Conservation (phyloP, 1,140 invertebrate species). For the Drosophila truncata region DNA sequence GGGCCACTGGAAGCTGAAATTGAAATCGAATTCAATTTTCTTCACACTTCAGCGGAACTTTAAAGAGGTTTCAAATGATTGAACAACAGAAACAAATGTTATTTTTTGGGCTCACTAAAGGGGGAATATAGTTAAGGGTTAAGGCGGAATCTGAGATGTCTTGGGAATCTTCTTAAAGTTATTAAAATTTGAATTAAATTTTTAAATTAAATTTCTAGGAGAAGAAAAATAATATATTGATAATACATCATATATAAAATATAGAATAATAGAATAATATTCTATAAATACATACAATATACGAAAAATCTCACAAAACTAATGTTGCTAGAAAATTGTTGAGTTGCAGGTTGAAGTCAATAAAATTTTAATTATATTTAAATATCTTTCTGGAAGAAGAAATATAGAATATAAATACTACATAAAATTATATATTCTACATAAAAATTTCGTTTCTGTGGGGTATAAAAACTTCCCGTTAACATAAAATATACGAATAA, state of each 20-base stretch:
- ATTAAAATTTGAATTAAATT: not conserved
- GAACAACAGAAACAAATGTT: not conserved
- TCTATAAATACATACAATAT: too few species aligned
- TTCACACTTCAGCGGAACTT: constrained; percentile 26
- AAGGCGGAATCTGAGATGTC: too few species aligned
- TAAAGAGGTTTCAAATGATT: not conserved
- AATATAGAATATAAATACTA: too few species aligned
- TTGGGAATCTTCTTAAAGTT: not conserved
- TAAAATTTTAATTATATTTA: not conserved
- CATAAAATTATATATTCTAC: too few species aligned
- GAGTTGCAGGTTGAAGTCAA: not conserved
- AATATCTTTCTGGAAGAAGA: too few species aligned
- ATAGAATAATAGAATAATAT: too few species aligned
- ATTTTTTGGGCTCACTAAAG: too few species aligned
- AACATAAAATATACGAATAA: not conserved
- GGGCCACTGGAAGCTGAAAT: constrained; percentile 2
- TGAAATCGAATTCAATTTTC: constrained; percentile 42
- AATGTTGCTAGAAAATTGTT: too few species aligned
- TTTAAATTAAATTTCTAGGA: too few species aligned
- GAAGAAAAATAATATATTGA: too few species aligned
- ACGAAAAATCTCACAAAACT: too few species aligned
- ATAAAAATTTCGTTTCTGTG: not conserved
- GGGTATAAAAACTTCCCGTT: not conserved
- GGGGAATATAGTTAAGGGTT: not conserved
- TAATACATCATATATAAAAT: not conserved